Evolutionary conservation across 23 tunicate species (phyloP), one percentile per base, ranked within the genome.

Genomic region (Clavelina lepadiformis): DNA sequence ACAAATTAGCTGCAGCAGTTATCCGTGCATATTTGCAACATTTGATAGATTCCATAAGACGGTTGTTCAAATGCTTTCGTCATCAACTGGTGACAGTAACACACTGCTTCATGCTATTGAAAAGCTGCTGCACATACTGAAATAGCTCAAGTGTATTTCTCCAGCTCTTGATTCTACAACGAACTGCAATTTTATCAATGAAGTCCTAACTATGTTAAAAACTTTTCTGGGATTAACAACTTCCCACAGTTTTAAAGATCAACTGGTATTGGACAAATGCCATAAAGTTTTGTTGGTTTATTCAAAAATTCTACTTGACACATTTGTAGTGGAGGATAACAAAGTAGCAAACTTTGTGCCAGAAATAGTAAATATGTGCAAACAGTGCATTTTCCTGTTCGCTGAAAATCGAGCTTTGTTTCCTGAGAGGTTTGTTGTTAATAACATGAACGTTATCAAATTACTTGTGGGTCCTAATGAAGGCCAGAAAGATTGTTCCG

Each of bases 351-450:
- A 58, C 18, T 74, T 62, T 63, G 45, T 41, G 1, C 31, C 28
- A 18, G 50, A 51, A 15, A 28, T 72, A 37, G 35, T 73, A 1
- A 56, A 22, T 41, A 32, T 82, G 1, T 41, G 36, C 36, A 55
- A 47, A 33, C 74, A 73, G 28, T 82, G 80, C 31, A 23, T 82
- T 46, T 65, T 55, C 27, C 61, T 32, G 1, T 55, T 58, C 50
- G 51, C 80, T 3, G 58, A 54, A 32, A 65, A 82, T 44, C 45
- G 45, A 41, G 51, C 31, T 11, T 3, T 65, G 2, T 66, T 82
- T 46, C 49, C 18, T 41, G 89, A 81, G 46, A 59, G 81, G 11
- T 81, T 64, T 61, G 31, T 89, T 3, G 79, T 89, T n/a, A 89
- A 81, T 35, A 81, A 75, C 33, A 61, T 81, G 70, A 89, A 74